Evolutionary conservation across 53 echinoderm and acorn worm genomes (phyloP).

Genomic region (Henricia sp.): DNA sequence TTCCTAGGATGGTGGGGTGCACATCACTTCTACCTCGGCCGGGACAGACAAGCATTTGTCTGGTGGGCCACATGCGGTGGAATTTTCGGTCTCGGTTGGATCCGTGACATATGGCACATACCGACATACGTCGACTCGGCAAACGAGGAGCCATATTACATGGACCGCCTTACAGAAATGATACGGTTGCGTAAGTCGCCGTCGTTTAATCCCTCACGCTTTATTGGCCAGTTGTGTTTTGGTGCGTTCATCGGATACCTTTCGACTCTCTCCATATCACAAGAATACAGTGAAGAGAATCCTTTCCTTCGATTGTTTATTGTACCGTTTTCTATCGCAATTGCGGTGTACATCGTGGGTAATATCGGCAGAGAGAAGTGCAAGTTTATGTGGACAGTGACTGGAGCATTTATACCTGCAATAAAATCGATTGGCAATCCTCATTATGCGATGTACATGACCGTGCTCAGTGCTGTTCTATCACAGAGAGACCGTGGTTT

Average conservation of each 20-base stretch:
- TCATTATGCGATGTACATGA: constrained; percentile 58
- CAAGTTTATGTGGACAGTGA: constrained; percentile 61
- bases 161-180: constrained; percentile 58
- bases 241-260: constrained; percentile 86
- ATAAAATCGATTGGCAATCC: constrained; percentile 55
- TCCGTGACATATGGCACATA: constrained; percentile 79
- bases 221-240: constrained; percentile 68
- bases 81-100: constrained; percentile 81
- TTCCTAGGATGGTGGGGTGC: constrained; percentile 79
- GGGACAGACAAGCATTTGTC: constrained; percentile 91
- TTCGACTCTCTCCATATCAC: constrained; percentile 63
- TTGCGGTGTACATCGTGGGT: constrained; percentile 79
- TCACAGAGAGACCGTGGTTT: constrained; percentile 71
- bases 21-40: constrained; percentile 93
- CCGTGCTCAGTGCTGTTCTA: constrained; percentile 69
- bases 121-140: constrained; percentile 76
- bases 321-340: constrained; percentile 70
- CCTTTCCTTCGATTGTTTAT: constrained; percentile 53
- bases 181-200: constrained; percentile 62
- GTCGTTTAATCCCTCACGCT: constrained; percentile 70
- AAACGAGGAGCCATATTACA: constrained; percentile 69
- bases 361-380: constrained; percentile 82
- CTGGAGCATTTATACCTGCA: constrained; percentile 64
- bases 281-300: constrained; percentile 58
- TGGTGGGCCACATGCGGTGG: constrained; percentile 93